These are phyloP conservation scores for Melanostoma mellinum DNA, from an alignment of 2,888 invertebrate genomes.

Conservation along the genomic window DNA sequence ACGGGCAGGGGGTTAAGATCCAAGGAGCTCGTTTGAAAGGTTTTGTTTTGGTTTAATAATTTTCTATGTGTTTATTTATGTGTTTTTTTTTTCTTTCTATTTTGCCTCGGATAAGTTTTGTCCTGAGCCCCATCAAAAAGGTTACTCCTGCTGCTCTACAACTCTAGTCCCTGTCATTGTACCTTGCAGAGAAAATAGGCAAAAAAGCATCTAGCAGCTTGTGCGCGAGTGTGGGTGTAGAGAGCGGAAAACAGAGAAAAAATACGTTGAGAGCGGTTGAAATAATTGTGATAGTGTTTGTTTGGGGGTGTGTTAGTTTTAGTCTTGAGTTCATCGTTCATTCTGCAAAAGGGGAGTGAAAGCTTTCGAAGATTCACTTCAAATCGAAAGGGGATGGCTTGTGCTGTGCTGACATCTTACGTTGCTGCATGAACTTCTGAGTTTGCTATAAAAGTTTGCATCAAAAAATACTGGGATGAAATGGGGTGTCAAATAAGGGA, in stretches of 20 bases:
- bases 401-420: no score
- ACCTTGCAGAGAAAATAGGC: conserved; percentile 32
- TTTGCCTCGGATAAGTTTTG: conserved; percentile 59
- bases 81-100: conserved; percentile 20
- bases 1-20: conserved; percentile 20
- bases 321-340: conserved; percentile 4
- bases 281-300: not conserved
- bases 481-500: no score
- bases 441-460: no score
- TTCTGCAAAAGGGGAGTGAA: conserved; percentile 17
- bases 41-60: conserved; percentile 70
- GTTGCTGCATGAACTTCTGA: no score
- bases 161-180: conserved; percentile 66
- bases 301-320: not conserved
- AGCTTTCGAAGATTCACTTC: not conserved
- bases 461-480: no score
- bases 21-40: conserved; percentile 57
- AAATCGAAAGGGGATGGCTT: no score
- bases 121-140: conserved; percentile 58
- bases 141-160: conserved; percentile 63
- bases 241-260: conserved; percentile 3
- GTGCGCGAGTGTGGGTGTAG: conserved; percentile 1
- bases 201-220: conserved; percentile 21
- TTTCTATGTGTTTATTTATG: conserved; percentile 25
- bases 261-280: not conserved